Evolutionary conservation across 2,113 vertebrate genomes (phyloP).

Genomic region (Toxostoma redivivum): DNA sequence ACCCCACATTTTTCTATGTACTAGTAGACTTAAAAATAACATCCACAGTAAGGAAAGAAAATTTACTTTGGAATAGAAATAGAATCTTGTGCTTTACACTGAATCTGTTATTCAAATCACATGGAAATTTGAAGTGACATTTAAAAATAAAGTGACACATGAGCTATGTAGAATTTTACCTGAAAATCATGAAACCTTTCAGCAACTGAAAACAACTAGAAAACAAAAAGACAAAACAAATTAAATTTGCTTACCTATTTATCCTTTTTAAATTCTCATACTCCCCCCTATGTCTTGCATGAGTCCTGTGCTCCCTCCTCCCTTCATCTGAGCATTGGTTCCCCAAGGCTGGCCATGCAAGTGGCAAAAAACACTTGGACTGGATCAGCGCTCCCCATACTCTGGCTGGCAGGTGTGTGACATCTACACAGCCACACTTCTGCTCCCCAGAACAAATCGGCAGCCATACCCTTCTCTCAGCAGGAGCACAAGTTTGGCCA

Average conservation of each 20-base stretch:
- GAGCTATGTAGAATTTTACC: background rate
- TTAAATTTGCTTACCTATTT: background rate
- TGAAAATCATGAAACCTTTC: background rate
- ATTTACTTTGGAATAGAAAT: background rate
- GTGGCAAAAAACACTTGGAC: accelerated
- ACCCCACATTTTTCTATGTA: background rate
- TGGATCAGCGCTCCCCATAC: accelerated
- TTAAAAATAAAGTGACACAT: background rate
- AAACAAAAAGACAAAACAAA: background rate
- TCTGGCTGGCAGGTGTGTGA: background rate
- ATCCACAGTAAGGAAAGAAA: background rate
- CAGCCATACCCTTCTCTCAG: accelerated
- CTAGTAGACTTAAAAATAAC: background rate
- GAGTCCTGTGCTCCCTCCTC: background rate
- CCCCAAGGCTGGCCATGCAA: accelerated
- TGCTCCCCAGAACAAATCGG: background rate
- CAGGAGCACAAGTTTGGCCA: background rate
- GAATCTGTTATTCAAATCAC: background rate
- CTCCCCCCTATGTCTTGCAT: accelerated
- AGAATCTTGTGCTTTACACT: background rate
- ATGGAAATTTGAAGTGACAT: background rate
- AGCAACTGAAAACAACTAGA: background rate
- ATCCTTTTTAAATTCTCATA: background rate
- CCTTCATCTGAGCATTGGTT: background rate
- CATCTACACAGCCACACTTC: accelerated